Base-by-base conservation (phyloP, 2,888 invertebrate genomes). In the Arge pagana region DNA sequence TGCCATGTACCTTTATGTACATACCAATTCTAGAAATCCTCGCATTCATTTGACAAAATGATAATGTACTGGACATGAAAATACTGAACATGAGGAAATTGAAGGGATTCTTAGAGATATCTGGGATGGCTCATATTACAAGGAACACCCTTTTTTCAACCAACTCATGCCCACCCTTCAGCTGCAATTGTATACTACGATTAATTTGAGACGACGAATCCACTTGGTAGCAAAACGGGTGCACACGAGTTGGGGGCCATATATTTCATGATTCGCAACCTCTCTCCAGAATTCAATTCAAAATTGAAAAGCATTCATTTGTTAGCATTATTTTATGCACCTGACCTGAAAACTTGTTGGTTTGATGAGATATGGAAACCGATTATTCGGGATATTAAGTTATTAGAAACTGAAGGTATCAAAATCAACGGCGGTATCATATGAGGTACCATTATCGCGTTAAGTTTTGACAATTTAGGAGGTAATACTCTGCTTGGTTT, bases 201-300 rank as follows among this genome's bases (percentile, higher is more conserved):
- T 45, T 56, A 59, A 26, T 23, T 59, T 10, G 59, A 61, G 50
- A 55, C 56, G 19, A 51, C 50, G 2, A 60, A 61, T 43, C 51
- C 57, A 18, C 10, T 59, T 6, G 58, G 58, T 3, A 58, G 56
- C 3, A 61, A 60, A 37, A 60, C 57, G 15, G 51, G 48, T 6
- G 26, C 57, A 16, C 58, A 62, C 19, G 58, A 59, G 49, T 23
- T 60, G 30, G 56, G 55, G 8, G 48, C 50, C 19, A 58, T 60
- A 23, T 56, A 57, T 31, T 57, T 52, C 33, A 49, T 43, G 33
- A 42, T 62, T 15, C 11, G 37, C 5, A 62, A 61, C 26, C 33
- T 60, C 11, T 39, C 49, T n/a, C 30, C 49, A 4, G 11, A 37
- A 21, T 21, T 55, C 18, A 53, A 55, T 41, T 42, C 53, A 1